These are phyloP conservation scores for Leucoptera coffeella DNA, from an alignment of 2,888 invertebrate species.

Conservation along the genomic window DNA sequence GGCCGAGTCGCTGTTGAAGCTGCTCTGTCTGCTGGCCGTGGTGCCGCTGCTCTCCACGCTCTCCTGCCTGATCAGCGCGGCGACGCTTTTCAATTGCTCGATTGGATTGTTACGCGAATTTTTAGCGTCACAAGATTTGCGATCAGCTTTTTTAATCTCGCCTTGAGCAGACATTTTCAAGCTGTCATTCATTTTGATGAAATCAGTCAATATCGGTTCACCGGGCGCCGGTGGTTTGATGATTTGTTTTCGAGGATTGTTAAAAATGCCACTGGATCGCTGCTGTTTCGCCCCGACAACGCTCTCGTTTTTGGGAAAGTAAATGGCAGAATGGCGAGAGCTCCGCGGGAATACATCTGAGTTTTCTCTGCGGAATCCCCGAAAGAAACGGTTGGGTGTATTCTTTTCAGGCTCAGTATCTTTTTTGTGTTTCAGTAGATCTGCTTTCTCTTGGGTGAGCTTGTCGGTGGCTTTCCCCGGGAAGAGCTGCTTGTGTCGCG, in stretches of 20 bases:
- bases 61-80: slow-evolving; percentile 34
- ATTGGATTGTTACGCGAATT: slow-evolving; percentile 23
- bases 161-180: slow-evolving; percentile 37
- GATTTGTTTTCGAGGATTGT: slow-evolving; percentile 58
- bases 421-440: slow-evolving; percentile 58
- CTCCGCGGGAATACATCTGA: slow-evolving; percentile 78
- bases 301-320: slow-evolving; percentile 52
- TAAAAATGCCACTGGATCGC: slow-evolving; percentile 65
- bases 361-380: slow-evolving; percentile 77
- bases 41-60: slow-evolving; percentile 17
- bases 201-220: slow-evolving; percentile 67
- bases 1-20: slow-evolving; percentile 36
- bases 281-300: slow-evolving; percentile 38
- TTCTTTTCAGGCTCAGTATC: slow-evolving; percentile 67
- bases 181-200: slow-evolving; percentile 53
- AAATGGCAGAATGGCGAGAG: slow-evolving; percentile 67
- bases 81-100: slow-evolving; percentile 37
- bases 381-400: slow-evolving; percentile 64
- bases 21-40: slow-evolving; percentile 31
- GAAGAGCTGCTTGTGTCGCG: slow-evolving; percentile 28
- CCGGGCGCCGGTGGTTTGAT: slow-evolving; percentile 39
- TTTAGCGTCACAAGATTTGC: slow-evolving; percentile 19
- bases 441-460: slow-evolving; percentile 35
- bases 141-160: slow-evolving; percentile 25
- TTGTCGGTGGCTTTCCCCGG: slow-evolving; percentile 24